Evolutionary conservation across 2,113 vertebrate genomes (phyloP), one percentile per base, ranked within the genome.

Genomic region (Stegastes partitus): DNA sequence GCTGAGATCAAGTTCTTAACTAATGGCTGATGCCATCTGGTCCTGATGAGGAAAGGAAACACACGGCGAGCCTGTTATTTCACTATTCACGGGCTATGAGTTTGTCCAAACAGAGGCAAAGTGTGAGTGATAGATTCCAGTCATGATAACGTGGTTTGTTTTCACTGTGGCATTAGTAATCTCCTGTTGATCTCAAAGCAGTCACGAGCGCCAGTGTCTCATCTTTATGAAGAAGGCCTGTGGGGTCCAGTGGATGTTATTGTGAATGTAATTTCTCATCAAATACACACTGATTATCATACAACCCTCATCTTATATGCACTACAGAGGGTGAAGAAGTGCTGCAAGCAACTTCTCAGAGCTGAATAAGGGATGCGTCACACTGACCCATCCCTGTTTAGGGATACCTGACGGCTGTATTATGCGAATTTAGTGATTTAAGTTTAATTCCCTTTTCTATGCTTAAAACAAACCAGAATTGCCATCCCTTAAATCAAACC

Each of bases 11-110:
- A 87, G 69, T 86, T 86, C 77, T 91, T 85, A 73, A 51, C 87
- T 91, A 91, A 91, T 89, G 68, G 79, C 70, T 6, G 68, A 59
- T 69, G 49, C 62, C 92, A 92, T 92, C 90, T 94, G 93, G 91
- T 83, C 79, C 75, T 78, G 74, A 91, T 93, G 89, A 92, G 70
- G 62, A 82, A 77, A 85, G 77, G 90, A 91, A 90, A 90, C 83
- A 81, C 79, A 15, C 63, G 3, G 45, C 45, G 31, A 70, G 62
- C 49, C 25, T 34, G 67, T 70, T 79, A 63, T 83, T 90, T 54
- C 66, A 75, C 74, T 25, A 37, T 62, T 75, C 62, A 11, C 26
- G 58, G 56, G 19, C 23, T 70, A 56, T 0, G 69, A 65, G 85
- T 73, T 82, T 84, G 84, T 88, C 81, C 64, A 90, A 86, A 90